Evolutionary conservation across 2,797 vertebrate species (phyloP).

Genomic region (Sebastes trivittatus): DNA sequence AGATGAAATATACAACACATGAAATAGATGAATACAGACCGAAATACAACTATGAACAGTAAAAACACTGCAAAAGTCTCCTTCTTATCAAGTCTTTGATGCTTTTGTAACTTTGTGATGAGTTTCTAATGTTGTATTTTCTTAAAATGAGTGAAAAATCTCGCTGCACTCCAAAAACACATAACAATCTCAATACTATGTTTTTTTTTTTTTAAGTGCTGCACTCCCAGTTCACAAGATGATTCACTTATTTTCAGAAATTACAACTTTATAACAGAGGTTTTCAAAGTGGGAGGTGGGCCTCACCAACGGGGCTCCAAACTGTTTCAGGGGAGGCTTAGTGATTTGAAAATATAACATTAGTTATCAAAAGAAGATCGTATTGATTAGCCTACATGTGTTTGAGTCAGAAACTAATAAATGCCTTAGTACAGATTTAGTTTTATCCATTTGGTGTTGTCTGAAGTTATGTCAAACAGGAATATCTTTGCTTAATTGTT

Average conservation of each 20-base stretch:
- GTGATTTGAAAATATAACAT: rapidly evolving
- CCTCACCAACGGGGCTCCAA: no score
- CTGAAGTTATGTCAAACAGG: no score
- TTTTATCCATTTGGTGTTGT: no score
- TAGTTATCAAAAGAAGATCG: no score
- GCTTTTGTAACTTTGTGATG: not conserved
- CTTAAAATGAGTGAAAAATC: not conserved
- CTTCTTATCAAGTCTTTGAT: not conserved
- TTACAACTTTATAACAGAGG: not conserved
- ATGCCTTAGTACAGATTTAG: no score
- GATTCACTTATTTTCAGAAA: not conserved
- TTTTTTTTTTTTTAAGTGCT: not conserved
- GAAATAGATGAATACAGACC: not conserved
- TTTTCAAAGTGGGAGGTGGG: no score
- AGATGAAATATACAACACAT: not conserved
- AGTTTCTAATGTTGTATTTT: not conserved
- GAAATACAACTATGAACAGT: not conserved
- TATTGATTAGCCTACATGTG: no score
- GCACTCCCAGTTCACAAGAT: not conserved
- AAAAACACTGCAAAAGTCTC: not conserved
- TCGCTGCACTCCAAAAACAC: not conserved
- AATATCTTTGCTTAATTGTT: no score
- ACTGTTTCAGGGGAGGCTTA: no score
- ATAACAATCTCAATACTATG: not conserved
- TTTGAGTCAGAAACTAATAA: no score